phyloP scores from a whole-genome alignment of 2,888 invertebrate genomes.

The Molanna angustata region DNA sequence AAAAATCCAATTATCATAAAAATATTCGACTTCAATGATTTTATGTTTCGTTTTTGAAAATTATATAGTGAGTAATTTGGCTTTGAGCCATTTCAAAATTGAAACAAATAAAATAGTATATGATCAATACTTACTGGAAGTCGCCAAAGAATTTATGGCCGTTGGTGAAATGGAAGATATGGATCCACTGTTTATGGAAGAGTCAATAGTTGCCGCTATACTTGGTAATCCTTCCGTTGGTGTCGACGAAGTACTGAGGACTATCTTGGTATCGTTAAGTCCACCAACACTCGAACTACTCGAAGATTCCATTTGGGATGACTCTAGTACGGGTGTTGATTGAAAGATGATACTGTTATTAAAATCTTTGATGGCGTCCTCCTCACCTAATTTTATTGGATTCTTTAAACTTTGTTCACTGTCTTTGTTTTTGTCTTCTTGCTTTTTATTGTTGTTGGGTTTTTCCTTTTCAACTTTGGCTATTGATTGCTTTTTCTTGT shows the following conservation, averaged over 20 bases:
- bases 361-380: slow-evolving; percentile 25
- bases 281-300: background rate
- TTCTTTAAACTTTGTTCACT: slow-evolving; percentile 21
- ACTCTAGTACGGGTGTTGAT: slow-evolving; percentile 42
- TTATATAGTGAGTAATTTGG: too few relatives aligned
- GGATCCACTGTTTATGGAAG: too few relatives aligned
- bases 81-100: too few relatives aligned
- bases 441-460: slow-evolving; percentile 24
- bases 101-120: too few relatives aligned
- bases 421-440: slow-evolving; percentile 27
- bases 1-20: too few relatives aligned
- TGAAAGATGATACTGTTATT: slow-evolving; percentile 29
- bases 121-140: too few relatives aligned
- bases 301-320: slow-evolving; percentile 42
- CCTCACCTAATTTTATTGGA: slow-evolving; percentile 17
- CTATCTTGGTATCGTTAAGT: slow-evolving; percentile 8
- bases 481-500: slow-evolving; percentile 30
- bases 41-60: too few relatives aligned
- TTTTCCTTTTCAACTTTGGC: slow-evolving; percentile 30
- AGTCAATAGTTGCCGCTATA: background rate
- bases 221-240: slow-evolving; percentile 30
- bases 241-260: slow-evolving; percentile 29
- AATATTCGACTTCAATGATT: too few relatives aligned
- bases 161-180: slow-evolving; percentile 12
- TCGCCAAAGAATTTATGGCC: slow-evolving; percentile 7